These are phyloP conservation scores for Palythoa grandiflora DNA, from an alignment of 92 coral and sea anemone species.

Conservation along the genomic window DNA sequence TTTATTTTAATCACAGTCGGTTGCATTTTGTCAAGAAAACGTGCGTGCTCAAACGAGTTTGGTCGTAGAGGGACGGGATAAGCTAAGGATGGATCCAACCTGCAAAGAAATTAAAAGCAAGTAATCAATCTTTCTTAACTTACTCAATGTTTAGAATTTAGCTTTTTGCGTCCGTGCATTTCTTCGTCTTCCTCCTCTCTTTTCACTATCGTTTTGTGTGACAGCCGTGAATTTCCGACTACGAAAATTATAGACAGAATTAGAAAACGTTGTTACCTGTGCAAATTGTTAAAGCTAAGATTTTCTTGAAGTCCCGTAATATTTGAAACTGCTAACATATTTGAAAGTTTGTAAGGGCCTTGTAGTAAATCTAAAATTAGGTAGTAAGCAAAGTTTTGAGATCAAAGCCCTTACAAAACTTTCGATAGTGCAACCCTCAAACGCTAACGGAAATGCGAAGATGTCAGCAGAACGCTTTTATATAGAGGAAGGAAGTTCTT, in stretches of 20 bases:
- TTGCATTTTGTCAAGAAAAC: constrained; percentile 92
- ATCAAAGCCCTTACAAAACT: background rate
- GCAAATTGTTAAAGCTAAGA: background rate
- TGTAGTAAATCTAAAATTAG: background rate
- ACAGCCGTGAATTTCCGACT: background rate
- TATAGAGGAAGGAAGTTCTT: constrained; percentile 44
- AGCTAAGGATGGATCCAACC: constrained; percentile 77
- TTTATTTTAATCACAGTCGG: constrained; percentile 73
- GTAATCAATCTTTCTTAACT: background rate
- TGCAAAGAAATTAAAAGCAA: background rate
- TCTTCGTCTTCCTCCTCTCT: background rate
- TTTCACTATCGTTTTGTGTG: background rate
- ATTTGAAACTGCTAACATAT: background rate
- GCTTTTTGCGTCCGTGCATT: too few relatives aligned
- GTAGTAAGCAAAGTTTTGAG: background rate
- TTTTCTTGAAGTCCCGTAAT: background rate
- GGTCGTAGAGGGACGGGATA: constrained; percentile 88
- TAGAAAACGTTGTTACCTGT: background rate
- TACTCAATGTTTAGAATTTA: too few relatives aligned
- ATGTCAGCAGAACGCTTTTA: constrained; percentile 38
- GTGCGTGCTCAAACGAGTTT: constrained; percentile 86
- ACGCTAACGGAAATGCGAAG: constrained; percentile 14
- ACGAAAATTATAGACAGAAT: background rate
- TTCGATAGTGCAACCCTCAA: background rate
- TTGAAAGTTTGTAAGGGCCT: background rate